phyloP scores from a whole-genome alignment of 2,888 invertebrate genomes.

The Chaetogeoica ovagalla region DNA sequence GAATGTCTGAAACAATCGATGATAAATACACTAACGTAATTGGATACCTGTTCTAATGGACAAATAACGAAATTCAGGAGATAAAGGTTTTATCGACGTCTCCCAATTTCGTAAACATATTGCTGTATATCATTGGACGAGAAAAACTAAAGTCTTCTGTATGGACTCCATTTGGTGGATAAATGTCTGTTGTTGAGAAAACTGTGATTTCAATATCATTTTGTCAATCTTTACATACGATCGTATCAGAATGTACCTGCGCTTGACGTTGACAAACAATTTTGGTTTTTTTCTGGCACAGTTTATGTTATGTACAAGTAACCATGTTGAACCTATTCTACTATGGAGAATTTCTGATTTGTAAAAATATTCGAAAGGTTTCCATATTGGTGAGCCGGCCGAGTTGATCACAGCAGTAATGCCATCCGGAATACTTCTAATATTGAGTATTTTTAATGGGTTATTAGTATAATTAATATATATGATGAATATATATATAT shows the following conservation, averaged over 20 bases:
- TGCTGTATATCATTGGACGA: neutral
- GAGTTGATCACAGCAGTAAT: constrained; percentile 82
- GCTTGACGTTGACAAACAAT: constrained; percentile 81
- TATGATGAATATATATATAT: too few relatives aligned
- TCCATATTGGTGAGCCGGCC: constrained; percentile 87
- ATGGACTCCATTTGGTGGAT: neutral
- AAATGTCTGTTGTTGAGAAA: constrained; percentile 18
- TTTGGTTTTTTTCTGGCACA: constrained; percentile 67
- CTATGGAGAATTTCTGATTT: constrained; percentile 86
- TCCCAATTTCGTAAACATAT: constrained; percentile 19
- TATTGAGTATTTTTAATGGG: too few relatives aligned
- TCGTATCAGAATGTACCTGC: constrained; percentile 66
- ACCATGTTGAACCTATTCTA: constrained; percentile 76
- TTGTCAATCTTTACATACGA: neutral
- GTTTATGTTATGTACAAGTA: constrained; percentile 72
- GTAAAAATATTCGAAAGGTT: constrained; percentile 81
- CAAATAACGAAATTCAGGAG: neutral
- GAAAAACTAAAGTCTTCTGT: constrained; percentile 1
- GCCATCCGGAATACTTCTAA: constrained; percentile 71
- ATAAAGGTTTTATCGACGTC: neutral
- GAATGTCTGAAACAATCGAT: neutral
- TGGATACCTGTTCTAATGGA: constrained; percentile 22
- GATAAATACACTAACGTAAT: neutral
- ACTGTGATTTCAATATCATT: neutral
- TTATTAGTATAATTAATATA: too few relatives aligned